Base-by-base conservation (phyloP, 2,888 invertebrate species). In the Cheilosia scutellata region DNA sequence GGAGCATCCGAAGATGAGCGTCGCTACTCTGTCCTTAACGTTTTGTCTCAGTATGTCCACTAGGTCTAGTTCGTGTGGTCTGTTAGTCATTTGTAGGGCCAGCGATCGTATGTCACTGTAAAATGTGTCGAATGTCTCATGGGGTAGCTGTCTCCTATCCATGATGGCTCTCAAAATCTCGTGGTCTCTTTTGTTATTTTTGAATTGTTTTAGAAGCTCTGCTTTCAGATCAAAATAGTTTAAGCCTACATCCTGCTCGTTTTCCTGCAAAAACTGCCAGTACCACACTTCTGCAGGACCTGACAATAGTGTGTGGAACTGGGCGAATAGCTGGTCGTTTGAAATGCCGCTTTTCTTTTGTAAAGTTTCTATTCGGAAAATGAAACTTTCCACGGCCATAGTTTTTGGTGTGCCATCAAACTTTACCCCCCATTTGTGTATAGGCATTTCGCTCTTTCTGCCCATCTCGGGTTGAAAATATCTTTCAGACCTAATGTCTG, bases 351-450 rank as follows among this genome's bases (percentile, higher is more conserved):
- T 65, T 25, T 33, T 51, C 2, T 20, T 49, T 13, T 65, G 51
- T 1, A 65, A 13, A 1, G 65, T 65, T 20, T 65, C 65, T 5
- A 65, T 33, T 2, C 65, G 20, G n/a, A 53, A 66, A 13, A 66
- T 16, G 6, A 53, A 66, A 20, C 40, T 66, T 16, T 51, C 51
- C 0, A 53, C 66, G 0, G 51, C n/a, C 51, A 66, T 55, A 2
- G 53, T 13, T 29, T 29, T 29, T 5, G 53, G 13, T 2, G 53
- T 29, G 1, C 53, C 53, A 4, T 66, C 51, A 51, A 66, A 66
- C 9, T 53, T 66, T 1, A 66, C n/a, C n/a, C 66, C 66, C 66
- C 66, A 66, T 13, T 51, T 51, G 47, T 47, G 49, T 13, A 63
- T 25, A 0, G 49, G 49, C 25, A 49, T 20, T 3, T 16, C 49